Conservation (phyloP, 1,140 invertebrate genomes). For the Brachionus paranguensis region DNA sequence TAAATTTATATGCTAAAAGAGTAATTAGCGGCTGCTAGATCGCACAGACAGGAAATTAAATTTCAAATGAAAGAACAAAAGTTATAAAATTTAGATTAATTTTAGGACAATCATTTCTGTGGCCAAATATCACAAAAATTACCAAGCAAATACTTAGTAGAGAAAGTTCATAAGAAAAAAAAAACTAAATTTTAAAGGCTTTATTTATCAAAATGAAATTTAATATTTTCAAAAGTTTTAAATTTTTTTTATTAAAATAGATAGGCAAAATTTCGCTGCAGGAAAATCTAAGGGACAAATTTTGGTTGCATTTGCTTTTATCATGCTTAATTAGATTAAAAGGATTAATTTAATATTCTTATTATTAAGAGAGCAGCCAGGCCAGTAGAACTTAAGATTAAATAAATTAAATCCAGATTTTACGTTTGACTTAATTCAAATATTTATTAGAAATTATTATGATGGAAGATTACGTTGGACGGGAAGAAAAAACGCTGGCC, state of each 20-base stretch:
- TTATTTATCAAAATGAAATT: background rate
- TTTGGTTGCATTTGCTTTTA: background rate
- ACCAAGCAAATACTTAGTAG: background rate
- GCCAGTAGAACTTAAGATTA: background rate
- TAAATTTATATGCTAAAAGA: background rate
- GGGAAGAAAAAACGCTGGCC: background rate
- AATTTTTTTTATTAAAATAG: background rate
- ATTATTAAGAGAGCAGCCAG: background rate
- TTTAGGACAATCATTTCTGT: background rate
- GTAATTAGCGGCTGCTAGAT: background rate
- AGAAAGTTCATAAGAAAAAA: background rate
- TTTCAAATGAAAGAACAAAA: background rate
- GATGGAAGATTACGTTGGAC: background rate
- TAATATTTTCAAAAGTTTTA: background rate
- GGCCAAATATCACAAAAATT: background rate
- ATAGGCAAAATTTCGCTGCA: background rate
- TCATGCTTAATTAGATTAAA: background rate
- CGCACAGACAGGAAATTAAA: background rate
- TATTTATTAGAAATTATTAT: background rate
- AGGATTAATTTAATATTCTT: no score
- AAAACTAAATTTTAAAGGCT: background rate
- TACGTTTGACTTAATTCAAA: conserved; percentile 15
- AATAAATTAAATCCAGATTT: background rate
- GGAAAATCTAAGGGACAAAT: background rate
- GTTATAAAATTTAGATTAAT: background rate